A percentile compares a stretch with the other conserved stretches of the same genome.
Conservation (phyloP, 2,888 invertebrate genomes). For the Dysmachus trigonus region DNA sequence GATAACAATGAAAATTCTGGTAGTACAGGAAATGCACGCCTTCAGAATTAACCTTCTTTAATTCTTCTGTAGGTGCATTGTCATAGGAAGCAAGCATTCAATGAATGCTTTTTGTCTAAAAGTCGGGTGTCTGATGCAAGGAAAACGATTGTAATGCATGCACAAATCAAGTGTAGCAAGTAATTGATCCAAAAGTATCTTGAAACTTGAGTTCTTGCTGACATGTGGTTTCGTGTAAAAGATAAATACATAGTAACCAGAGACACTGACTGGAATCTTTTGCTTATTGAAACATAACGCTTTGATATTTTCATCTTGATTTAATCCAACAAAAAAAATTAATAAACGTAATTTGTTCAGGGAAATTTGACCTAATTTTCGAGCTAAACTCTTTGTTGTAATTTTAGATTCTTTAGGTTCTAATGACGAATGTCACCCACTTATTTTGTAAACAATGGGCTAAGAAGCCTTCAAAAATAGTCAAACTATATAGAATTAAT, state of each 20-base stretch:
- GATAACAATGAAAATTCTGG: not conserved
- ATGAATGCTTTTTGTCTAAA: not conserved
- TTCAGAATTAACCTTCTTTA: not conserved
- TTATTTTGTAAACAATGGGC: not conserved
- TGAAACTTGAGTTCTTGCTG: not conserved
- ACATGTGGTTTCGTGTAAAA: not conserved
- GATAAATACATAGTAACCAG: not conserved
- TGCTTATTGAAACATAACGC: not conserved
- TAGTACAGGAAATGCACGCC: not conserved
- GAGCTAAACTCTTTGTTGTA: not conserved
- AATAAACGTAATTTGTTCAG: not conserved
- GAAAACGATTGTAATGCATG: not conserved
- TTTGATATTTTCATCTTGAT: not conserved
- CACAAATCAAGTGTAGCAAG: not conserved
- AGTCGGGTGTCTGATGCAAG: not conserved
- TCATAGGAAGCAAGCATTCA: not conserved
- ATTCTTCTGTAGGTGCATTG: not conserved
- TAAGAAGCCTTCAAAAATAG: too few species aligned
- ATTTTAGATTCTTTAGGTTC: not conserved
- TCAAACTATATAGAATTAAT: too few species aligned
- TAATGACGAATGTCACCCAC: not conserved
- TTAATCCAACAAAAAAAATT: not conserved
- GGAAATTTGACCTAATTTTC: not conserved
- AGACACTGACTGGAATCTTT: not conserved
- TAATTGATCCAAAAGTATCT: not conserved